phyloP scores from a whole-genome alignment of 2,888 invertebrate genomes.

The Eupsilia transversa region DNA sequence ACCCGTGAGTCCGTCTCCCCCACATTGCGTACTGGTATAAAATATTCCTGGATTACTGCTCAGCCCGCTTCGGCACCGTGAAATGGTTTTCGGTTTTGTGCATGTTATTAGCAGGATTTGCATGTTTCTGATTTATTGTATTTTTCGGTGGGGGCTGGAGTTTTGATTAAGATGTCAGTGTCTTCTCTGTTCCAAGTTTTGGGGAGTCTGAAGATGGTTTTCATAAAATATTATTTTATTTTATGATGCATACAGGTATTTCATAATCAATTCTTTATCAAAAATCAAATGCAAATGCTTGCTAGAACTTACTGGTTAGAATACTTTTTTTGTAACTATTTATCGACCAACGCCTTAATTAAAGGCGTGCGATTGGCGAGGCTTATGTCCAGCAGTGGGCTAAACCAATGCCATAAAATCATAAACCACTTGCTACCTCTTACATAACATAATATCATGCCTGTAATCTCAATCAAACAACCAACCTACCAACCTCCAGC shows the following conservation, averaged over 20 bases:
- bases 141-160: conserved; percentile 73
- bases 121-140: conserved; percentile 90
- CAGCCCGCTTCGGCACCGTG: conserved; percentile 83
- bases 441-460: background rate
- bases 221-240: conserved; percentile 19
- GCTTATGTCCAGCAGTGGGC: too few species aligned
- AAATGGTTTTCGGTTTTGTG: conserved; percentile 90
- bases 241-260: conserved; percentile 9
- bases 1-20: conserved; percentile 87
- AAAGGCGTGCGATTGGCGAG: background rate
- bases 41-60: conserved; percentile 88
- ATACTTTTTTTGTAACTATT: background rate
- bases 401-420: background rate
- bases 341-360: background rate
- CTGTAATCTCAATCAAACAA: background rate
- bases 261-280: background rate
- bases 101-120: conserved; percentile 90
- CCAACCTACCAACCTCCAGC: too few species aligned
- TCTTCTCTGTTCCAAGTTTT: conserved; percentile 48
- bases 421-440: too few species aligned
- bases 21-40: conserved; percentile 87
- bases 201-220: conserved; percentile 25
- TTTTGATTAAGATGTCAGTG: conserved; percentile 72
- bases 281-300: background rate
- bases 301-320: too few species aligned